A percentile compares a stretch with the other conserved stretches of the same genome.
phyloP scores from a whole-genome alignment of 2,888 invertebrate genomes.

The Pammene aurita region DNA sequence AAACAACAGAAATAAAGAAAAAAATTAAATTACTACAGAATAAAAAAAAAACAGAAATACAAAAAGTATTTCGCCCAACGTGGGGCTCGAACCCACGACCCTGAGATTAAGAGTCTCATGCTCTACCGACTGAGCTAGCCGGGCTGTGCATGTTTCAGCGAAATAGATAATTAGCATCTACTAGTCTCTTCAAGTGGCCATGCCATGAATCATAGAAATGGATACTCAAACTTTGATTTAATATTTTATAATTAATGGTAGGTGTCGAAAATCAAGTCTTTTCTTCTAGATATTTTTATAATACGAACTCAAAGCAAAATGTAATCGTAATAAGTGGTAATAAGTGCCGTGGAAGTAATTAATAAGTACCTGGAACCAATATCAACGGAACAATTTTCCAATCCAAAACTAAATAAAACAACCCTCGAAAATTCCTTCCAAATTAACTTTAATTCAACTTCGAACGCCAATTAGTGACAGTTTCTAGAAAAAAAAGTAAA shows the following conservation, averaged over 20 bases:
- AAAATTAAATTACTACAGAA: too few relatives aligned
- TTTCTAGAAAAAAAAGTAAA: constrained; percentile 43
- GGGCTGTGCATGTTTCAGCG: constrained; percentile 56
- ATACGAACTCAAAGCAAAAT: too few relatives aligned
- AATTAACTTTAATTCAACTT: constrained; percentile 44
- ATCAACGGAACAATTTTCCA: constrained; percentile 17
- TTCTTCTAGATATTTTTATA: too few relatives aligned
- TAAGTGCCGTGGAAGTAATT: background rate
- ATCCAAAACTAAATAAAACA: constrained; percentile 25
- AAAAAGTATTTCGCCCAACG: constrained; percentile 66
- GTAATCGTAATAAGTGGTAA: too few relatives aligned
- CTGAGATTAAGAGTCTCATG: constrained; percentile 86
- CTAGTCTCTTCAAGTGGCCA: background rate
- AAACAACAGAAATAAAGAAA: too few relatives aligned
- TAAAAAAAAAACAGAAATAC: background rate
- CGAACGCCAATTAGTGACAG: constrained; percentile 46
- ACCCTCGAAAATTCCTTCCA: constrained; percentile 33
- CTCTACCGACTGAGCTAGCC: constrained; percentile 84
- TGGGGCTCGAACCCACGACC: constrained; percentile 83
- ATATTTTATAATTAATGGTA: background rate
- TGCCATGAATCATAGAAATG: background rate
- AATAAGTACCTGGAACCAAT: constrained; percentile 1
- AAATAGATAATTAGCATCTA: constrained; percentile 6
- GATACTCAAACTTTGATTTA: constrained; percentile 28
- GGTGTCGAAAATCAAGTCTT: too few relatives aligned